phyloP scores from a whole-genome alignment of 2,113 vertebrate species.

The Rutilus rutilus region DNA sequence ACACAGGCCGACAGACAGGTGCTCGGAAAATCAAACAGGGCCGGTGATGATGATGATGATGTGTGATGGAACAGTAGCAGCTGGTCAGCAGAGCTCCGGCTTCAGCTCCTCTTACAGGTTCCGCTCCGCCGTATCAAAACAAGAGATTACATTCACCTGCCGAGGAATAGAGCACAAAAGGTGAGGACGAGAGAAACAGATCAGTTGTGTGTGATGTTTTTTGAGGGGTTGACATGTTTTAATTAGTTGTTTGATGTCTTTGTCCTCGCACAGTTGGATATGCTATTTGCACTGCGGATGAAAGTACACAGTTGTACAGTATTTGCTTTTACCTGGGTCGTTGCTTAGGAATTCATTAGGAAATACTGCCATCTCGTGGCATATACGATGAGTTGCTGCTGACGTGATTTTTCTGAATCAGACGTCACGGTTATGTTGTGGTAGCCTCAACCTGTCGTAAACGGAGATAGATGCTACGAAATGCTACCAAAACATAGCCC shows the following conservation, averaged over 20 bases:
- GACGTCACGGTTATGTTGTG: background rate
- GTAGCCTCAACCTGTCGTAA: background rate
- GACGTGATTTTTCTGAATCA: background rate
- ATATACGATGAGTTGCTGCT: background rate
- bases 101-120: conserved; percentile 34
- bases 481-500: background rate
- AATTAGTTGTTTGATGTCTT: background rate
- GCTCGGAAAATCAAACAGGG: conserved; percentile 53
- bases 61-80: conserved; percentile 47
- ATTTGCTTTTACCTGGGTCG: background rate
- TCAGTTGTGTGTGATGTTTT: background rate
- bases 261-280: background rate
- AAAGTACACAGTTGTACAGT: background rate
- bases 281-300: background rate
- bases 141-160: conserved; percentile 50
- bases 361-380: background rate
- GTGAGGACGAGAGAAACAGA: conserved; percentile 32
- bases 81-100: conserved; percentile 44
- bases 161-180: conserved; percentile 29
- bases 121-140: conserved; percentile 38
- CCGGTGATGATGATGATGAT: conserved; percentile 35
- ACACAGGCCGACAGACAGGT: conserved; percentile 32
- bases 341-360: background rate
- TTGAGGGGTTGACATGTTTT: background rate
- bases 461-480: background rate